Percentiles rank a stretch among this genome's conserved stretches.
phyloP scores from a whole-genome alignment of 2,888 invertebrate species.

The Isotomurus palustris region DNA sequence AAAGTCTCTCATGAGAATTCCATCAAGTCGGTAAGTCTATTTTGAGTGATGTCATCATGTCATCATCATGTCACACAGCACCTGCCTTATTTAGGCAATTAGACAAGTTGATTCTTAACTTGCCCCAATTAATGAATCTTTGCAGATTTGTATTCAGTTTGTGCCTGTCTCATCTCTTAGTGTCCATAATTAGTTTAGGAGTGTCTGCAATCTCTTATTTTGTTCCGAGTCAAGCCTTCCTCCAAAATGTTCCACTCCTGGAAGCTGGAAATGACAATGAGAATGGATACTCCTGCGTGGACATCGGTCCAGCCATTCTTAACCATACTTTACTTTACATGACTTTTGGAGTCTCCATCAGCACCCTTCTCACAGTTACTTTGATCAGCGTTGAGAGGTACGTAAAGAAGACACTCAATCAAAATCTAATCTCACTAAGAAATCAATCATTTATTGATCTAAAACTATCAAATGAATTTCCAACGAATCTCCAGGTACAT shows the following conservation, averaged over 20 bases:
- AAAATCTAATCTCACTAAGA: background rate
- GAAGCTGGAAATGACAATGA: too few relatives aligned
- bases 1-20: conserved; percentile 39
- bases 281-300: background rate
- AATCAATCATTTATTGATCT: background rate
- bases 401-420: conserved; percentile 1
- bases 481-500: conserved; percentile 37
- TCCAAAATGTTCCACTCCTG: background rate
- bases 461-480: background rate
- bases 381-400: conserved; percentile 44
- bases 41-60: too few relatives aligned
- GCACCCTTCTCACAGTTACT: conserved; percentile 42
- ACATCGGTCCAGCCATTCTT: background rate
- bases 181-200: conserved; percentile 36
- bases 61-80: background rate
- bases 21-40: conserved; percentile 43
- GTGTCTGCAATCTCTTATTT: conserved; percentile 31
- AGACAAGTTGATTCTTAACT: too few relatives aligned
- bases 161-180: conserved; percentile 40
- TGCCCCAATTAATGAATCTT: background rate
- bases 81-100: too few relatives aligned
- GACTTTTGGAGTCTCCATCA: conserved; percentile 39
- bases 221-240: background rate
- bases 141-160: conserved; percentile 45
- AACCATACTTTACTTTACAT: conserved; percentile 27